These are phyloP conservation scores for Drymonia ruficornis DNA, from an alignment of 2,888 invertebrate species.

Conservation along the genomic window DNA sequence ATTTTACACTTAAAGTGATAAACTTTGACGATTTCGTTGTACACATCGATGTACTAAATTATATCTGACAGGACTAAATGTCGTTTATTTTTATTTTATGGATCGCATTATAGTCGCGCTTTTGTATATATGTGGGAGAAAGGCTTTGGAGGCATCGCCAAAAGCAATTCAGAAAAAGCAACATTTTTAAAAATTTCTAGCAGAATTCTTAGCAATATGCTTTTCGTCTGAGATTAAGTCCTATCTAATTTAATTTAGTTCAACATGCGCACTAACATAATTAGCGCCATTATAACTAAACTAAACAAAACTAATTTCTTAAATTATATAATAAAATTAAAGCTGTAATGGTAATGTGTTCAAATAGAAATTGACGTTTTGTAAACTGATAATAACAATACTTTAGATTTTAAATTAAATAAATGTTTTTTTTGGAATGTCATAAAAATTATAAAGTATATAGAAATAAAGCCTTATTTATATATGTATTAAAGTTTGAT, in stretches of 20 bases:
- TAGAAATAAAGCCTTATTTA: too few species aligned
- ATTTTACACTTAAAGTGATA: neutral
- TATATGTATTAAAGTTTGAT: too few species aligned
- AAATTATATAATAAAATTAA: constrained; percentile 49
- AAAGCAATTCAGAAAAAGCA: too few species aligned
- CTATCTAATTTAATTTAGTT: neutral
- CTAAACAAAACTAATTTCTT: constrained; percentile 16
- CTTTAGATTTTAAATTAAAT: neutral
- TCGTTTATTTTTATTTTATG: too few species aligned
- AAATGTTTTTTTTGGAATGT: neutral
- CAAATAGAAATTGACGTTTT: constrained; percentile 17
- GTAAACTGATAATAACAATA: constrained; percentile 1
- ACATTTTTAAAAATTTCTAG: too few species aligned
- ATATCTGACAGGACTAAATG: neutral
- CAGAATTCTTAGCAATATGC: too few species aligned
- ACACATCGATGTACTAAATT: neutral
- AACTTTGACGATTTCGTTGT: neutral
- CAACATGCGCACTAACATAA: neutral
- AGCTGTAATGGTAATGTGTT: constrained; percentile 67
- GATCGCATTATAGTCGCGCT: too few species aligned
- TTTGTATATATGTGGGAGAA: too few species aligned
- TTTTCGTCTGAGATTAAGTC: too few species aligned
- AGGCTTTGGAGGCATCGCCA: too few species aligned
- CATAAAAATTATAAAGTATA: neutral
- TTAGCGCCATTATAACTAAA: constrained; percentile 30